A percentile compares a stretch with the other conserved stretches of the same genome.
Evolutionary conservation across 2,888 invertebrate species (phyloP).

Genomic region (Chirona hameri): DNA sequence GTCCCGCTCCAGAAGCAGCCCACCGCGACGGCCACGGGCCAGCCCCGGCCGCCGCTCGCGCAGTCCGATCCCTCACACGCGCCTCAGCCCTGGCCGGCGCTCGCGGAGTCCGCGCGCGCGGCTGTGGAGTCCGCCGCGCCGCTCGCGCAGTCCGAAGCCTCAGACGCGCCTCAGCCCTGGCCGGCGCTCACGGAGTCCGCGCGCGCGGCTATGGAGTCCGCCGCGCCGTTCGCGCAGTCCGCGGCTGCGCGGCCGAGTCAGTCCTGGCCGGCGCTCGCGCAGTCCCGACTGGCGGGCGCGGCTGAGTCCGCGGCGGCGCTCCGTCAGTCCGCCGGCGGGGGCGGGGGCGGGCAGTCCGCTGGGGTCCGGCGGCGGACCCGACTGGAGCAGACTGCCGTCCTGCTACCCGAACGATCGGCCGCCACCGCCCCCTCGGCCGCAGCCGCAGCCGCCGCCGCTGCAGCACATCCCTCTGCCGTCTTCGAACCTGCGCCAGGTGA

Average conservation of each 20-base stretch:
- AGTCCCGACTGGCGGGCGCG: not conserved
- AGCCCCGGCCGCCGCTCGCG: not conserved
- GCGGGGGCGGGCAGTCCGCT: not conserved
- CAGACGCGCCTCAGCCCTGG: not conserved
- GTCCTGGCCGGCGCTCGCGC: not conserved
- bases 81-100: not conserved
- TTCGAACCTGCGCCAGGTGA: constrained; percentile 5
- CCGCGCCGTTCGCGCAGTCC: constrained; percentile 1
- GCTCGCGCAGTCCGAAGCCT: not conserved
- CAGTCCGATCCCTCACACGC: not conserved
- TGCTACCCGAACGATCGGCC: not conserved
- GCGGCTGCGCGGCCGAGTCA: not conserved
- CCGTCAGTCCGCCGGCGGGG: not conserved
- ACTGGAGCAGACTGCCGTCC: constrained; percentile 14
- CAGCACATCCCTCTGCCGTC: constrained; percentile 28
- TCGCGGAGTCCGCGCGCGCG: not conserved
- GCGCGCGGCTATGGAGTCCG: not conserved
- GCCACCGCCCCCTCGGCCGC: not conserved
- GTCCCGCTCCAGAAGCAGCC: not conserved
- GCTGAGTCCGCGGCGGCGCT: not conserved
- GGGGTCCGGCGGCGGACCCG: not conserved
- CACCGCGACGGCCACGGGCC: not conserved
- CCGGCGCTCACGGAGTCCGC: not conserved
- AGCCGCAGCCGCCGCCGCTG: not conserved
- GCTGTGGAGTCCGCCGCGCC: not conserved